Percentiles rank a stretch among this genome's conserved stretches.
Conservation (phyloP, 2,888 invertebrate species). For the Azorinus chamasolen region DNA sequence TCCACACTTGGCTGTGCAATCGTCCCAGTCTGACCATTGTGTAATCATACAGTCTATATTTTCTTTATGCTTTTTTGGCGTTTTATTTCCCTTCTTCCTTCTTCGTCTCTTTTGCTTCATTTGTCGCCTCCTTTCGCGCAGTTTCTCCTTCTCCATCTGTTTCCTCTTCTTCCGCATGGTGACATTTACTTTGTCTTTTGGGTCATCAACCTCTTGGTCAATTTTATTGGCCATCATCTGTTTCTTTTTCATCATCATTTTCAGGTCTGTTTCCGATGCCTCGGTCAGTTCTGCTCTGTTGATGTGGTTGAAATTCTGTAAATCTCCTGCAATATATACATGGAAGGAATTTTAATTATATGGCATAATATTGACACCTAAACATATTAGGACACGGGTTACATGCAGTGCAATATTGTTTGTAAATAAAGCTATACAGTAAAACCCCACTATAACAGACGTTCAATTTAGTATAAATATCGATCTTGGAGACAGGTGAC, state of each 20-base stretch:
- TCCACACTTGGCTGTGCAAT: constrained; percentile 83
- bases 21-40: constrained; percentile 81
- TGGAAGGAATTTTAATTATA: too few relatives aligned
- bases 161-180: constrained; percentile 42
- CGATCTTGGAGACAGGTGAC: too few relatives aligned
- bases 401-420: too few relatives aligned
- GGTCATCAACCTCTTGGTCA: constrained; percentile 16
- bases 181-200: constrained; percentile 32
- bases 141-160: constrained; percentile 61
- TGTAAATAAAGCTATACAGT: too few relatives aligned
- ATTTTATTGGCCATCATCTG: constrained; percentile 38
- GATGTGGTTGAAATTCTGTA: constrained; percentile 17
- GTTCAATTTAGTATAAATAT: too few relatives aligned
- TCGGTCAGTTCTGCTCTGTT: constrained; percentile 59
- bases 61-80: constrained; percentile 40
- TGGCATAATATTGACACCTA: too few relatives aligned
- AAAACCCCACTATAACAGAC: too few relatives aligned
- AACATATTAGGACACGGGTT: too few relatives aligned
- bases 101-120: constrained; percentile 57
- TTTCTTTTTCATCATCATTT: constrained; percentile 62
- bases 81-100: constrained; percentile 33
- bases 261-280: constrained; percentile 47
- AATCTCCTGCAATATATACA: too few relatives aligned
- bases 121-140: constrained; percentile 59
- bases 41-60: constrained; percentile 81